Percentiles rank a stretch among this genome's conserved stretches.
Conservation (phyloP, 2,888 invertebrate genomes). For the Eristalis tenax region DNA sequence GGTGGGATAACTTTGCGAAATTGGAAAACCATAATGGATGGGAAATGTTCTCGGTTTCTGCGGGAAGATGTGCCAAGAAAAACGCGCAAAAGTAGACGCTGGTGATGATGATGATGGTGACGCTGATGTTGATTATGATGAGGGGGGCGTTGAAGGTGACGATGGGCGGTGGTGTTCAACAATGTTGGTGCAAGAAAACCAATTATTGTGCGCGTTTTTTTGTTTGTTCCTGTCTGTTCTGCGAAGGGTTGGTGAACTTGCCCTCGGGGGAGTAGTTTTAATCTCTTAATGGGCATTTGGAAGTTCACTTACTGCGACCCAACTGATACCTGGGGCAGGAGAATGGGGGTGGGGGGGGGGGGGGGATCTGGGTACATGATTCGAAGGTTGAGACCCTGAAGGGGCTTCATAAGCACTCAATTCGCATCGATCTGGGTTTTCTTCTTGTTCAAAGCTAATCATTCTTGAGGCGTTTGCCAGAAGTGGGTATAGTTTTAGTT, state of each 20-base stretch:
- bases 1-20: conserved; percentile 56
- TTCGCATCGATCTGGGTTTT: neutral
- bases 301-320: neutral
- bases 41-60: conserved; percentile 43
- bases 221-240: neutral
- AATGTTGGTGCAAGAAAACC: conserved; percentile 59
- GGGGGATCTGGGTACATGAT: too few species aligned
- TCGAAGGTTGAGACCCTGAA: too few species aligned
- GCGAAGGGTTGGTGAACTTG: neutral
- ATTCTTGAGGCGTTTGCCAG: neutral
- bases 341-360: neutral
- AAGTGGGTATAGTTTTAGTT: neutral
- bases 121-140: conserved; percentile 2
- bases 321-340: neutral
- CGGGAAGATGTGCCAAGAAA: conserved; percentile 28
- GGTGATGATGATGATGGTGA: conserved; percentile 35
- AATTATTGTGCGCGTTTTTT: conserved; percentile 58
- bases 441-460: neutral
- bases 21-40: conserved; percentile 70
- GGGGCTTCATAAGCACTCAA: neutral
- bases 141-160: neutral
- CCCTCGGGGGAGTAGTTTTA: conserved; percentile 42
- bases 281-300: conserved; percentile 49
- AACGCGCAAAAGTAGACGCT: conserved; percentile 18
- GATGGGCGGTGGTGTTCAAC: conserved; percentile 37